phyloP scores from a whole-genome alignment of 2,797 vertebrate species.

The Catharus ustulatus region DNA sequence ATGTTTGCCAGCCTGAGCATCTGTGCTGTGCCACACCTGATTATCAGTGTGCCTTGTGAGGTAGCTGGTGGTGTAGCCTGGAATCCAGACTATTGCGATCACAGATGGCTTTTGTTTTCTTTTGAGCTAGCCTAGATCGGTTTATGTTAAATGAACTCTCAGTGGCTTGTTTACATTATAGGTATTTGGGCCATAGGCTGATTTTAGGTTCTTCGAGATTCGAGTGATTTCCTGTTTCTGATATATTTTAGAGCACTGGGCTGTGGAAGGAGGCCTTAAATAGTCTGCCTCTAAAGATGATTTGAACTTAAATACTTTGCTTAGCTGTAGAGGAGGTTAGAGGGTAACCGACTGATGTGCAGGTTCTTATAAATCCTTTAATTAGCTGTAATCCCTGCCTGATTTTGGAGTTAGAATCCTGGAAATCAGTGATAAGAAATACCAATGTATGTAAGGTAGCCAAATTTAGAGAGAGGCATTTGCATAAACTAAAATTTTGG shows the following conservation, averaged over 20 bases:
- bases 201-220: constrained; percentile 35
- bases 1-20: neutral
- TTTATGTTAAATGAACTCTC: constrained; percentile 16
- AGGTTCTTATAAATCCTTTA: neutral
- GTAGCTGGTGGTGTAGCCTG: neutral
- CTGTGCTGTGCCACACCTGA: rapidly evolving
- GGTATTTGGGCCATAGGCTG: neutral
- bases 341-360: neutral
- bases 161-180: constrained; percentile 24
- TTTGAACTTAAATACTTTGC: neutral
- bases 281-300: neutral
- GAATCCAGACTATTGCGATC: rapidly evolving
- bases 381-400: neutral
- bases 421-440: neutral
- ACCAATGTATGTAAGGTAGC: neutral
- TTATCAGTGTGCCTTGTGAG: neutral
- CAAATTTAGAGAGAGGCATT: neutral
- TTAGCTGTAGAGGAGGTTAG: neutral
- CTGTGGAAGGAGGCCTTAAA: neutral
- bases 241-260: neutral
- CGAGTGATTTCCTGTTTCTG: constrained; percentile 60
- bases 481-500: neutral
- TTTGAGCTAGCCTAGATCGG: neutral
- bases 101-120: constrained; percentile 22
- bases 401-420: constrained; percentile 2